These are phyloP conservation scores for Plestiodon gilberti DNA, from an alignment of 2,113 vertebrate genomes.

Conservation along the genomic window DNA sequence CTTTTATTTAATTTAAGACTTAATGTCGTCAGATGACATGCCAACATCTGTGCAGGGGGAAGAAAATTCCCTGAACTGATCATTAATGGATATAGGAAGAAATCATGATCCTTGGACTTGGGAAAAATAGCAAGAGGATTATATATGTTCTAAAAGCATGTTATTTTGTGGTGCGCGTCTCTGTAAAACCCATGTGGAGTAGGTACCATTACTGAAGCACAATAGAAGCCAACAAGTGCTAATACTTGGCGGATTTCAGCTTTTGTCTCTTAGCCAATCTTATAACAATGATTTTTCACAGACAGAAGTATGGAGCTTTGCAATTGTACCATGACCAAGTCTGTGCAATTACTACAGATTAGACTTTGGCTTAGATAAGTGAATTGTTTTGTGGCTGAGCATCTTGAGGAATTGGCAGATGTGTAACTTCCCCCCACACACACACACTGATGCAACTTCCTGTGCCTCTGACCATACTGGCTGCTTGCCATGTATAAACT, in stretches of 20 bases:
- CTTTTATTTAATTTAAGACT: background rate
- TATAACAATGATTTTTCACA: slow-evolving; percentile 28
- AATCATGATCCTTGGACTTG: slow-evolving; percentile 37
- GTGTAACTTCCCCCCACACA: slow-evolving; percentile 5
- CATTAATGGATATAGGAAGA: slow-evolving; percentile 46
- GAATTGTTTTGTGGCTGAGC: slow-evolving; percentile 57
- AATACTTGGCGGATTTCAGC: background rate
- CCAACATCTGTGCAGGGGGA: background rate
- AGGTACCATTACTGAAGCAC: background rate
- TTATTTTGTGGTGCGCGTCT: slow-evolving; percentile 47
- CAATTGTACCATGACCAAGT: slow-evolving; percentile 30
- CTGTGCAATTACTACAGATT: slow-evolving; percentile 54
- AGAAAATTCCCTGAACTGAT: slow-evolving; percentile 19
- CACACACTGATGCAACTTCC: slow-evolving; percentile 14
- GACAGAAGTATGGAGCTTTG: slow-evolving; percentile 2
- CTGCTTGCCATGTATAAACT: slow-evolving; percentile 26
- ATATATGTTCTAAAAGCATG: slow-evolving; percentile 44
- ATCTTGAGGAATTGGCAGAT: slow-evolving; percentile 52
- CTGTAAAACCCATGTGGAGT: background rate
- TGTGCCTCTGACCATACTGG: slow-evolving; percentile 19
- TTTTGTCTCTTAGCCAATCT: slow-evolving; percentile 20
- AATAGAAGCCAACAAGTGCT: background rate
- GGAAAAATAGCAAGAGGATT: slow-evolving; percentile 30
- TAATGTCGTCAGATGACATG: background rate
- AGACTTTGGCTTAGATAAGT: slow-evolving; percentile 49